A percentile compares a stretch with the other conserved stretches of the same genome.
Evolutionary conservation across 2,113 vertebrate genomes (phyloP).

Genomic region (Kobus ellipsiprymnus): DNA sequence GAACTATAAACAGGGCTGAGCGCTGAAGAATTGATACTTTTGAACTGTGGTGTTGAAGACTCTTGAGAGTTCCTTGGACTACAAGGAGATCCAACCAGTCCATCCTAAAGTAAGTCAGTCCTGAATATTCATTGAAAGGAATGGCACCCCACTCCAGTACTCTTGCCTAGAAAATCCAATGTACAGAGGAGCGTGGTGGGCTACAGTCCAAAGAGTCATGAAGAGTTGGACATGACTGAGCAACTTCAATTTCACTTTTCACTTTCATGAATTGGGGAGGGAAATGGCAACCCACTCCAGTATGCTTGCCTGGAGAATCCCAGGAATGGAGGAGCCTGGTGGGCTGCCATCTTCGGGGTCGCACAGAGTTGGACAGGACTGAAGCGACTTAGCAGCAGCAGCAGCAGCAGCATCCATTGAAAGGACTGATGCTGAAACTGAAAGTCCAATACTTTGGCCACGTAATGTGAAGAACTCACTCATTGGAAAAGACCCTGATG

Average conservation of each 20-base stretch:
- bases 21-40: fast-evolving
- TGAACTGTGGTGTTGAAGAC: background rate
- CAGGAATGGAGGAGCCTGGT: background rate
- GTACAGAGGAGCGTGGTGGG: fast-evolving
- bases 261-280: background rate
- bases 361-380: fast-evolving
- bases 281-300: background rate
- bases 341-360: background rate
- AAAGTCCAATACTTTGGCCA: background rate
- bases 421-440: background rate
- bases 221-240: background rate
- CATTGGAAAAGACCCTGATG: background rate
- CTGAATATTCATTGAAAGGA: background rate
- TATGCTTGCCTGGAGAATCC: background rate
- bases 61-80: background rate
- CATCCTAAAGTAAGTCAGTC: background rate
- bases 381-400: background rate
- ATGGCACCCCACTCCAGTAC: background rate
- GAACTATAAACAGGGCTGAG: background rate
- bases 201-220: background rate
- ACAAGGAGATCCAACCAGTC: background rate
- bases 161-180: background rate
- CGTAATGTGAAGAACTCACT: background rate
- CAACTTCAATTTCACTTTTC: background rate
- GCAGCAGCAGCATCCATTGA: background rate